Base-by-base conservation (phyloP, 2,113 vertebrate genomes). In the Excalfactoria chinensis region DNA sequence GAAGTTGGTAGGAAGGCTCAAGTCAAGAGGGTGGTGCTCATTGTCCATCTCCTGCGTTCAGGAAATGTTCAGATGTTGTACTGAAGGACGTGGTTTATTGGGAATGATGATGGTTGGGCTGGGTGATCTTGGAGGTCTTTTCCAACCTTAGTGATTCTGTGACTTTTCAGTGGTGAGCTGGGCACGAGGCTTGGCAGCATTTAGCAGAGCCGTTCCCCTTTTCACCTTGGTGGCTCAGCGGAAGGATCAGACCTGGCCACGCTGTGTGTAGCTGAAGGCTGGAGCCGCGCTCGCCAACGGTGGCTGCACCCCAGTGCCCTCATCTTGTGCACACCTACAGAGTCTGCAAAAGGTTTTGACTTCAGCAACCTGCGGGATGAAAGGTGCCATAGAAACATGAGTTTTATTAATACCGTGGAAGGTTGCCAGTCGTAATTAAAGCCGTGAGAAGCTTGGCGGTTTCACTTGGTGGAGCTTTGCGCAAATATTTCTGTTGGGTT, bases 341-440 rank as follows among this genome's bases (percentile, higher is more conserved):
- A 1, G 1, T 11, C 86, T 78, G 70, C 53, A 10, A 72, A 16
- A 56, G 78, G 63, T 59, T 86, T 85, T 41, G 67, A 28, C 59
- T 93, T 71, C 1, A 2, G 64, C 81, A 90, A 79, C 75, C 66
- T 2, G 44, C 0, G 11, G 91, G 89, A 77, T 74, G 82, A 73
- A 92, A 96, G 92, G 84, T 95, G 78, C 85, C 51, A 8, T 78
- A 67, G 75, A 64, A 83, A 63, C 76, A 51, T 5, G 6, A 4
- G 40, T 66, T 81, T 81, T 90, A 70, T 92, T 82, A 94, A 67
- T 37, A 1, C 44, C 0, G 0, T 95, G 95, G 93, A 96, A 92
- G 17, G 35, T 25, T 94, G 95, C 95, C 95, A 94, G 90, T 56
- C 32, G 1, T 92, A 94, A 95, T 94, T 94, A 96, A 93, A 90